Percentiles rank a stretch among this genome's conserved stretches.
Conservation (phyloP, 2,113 vertebrate species). For the Strix aluco region DNA sequence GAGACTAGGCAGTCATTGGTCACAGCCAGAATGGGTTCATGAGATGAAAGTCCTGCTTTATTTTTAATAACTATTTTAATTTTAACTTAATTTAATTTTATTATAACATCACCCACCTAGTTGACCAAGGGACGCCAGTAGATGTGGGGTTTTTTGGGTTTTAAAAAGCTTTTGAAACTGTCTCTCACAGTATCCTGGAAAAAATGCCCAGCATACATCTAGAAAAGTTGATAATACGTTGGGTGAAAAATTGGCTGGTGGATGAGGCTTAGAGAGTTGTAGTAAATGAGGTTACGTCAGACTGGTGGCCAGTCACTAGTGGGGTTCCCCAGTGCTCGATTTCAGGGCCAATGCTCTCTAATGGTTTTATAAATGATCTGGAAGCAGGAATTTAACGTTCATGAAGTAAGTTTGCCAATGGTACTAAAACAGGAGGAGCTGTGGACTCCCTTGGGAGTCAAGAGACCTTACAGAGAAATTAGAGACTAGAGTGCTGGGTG, state of each 20-base stretch:
- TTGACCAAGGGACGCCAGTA: background rate
- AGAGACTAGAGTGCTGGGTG: background rate
- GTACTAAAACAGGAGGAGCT: background rate
- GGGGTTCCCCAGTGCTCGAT: background rate
- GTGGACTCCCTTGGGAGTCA: background rate
- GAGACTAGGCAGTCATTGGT: background rate
- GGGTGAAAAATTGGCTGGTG: background rate
- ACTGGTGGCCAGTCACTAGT: background rate
- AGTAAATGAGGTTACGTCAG: background rate
- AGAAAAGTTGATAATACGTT: background rate
- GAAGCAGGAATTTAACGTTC: background rate
- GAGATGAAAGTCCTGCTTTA: background rate
- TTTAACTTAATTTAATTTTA: background rate
- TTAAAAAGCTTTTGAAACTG: background rate
- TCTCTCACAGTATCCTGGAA: background rate
- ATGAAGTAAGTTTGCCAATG: background rate
- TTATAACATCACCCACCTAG: background rate
- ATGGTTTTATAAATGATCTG: background rate
- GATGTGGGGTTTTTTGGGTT: rapidly evolving
- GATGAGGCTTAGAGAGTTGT: background rate
- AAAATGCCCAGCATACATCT: background rate
- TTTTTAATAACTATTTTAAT: too few relatives aligned
- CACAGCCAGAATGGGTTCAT: background rate
- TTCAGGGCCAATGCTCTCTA: background rate
- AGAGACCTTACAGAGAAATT: background rate